Evolutionary conservation across 2,113 vertebrate genomes (phyloP), one percentile per base, ranked within the genome.

Genomic region (Ceyx melanurus): DNA sequence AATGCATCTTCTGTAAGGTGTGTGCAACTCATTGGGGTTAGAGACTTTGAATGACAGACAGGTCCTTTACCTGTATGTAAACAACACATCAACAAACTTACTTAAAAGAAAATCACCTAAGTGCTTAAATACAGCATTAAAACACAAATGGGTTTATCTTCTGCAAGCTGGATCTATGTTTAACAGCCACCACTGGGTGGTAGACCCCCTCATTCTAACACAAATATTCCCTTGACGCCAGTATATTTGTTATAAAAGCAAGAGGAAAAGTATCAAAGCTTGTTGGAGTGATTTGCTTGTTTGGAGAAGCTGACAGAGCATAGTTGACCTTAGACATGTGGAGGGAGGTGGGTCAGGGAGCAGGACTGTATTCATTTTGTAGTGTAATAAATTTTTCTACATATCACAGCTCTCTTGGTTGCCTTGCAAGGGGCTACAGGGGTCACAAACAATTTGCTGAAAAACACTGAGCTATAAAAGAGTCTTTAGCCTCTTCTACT

Each of bases 301-400:
- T 96, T 92, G 82, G 84, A 92, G 71, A 94, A 67, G 75, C 75
- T 93, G 71, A 45, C 40, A 88, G 82, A 91, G 75, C 72, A 80
- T 31, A 85, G 28, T 3, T 91, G 82, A 84, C 83, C 89, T 90
- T 79, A 89, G 54, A n/a, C 15, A 8, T 75, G 42, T 16, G 7
- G 19, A 3, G 4, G 9, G 5, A 7, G 6, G 10, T 15, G 11
- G 22, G 54, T 78, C 84, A 94, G n/a, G 64, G 72, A 94, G 64
- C 84, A 89, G 40, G 23, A 83, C 29, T 53, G 9, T 71, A 66
- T 87, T 89, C 5, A 71, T 90, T 95, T 94, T 82, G 80, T 53
- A 73, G 60, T 77, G 89, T 87, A 94, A 93, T 94, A 95, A 93
- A 92, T 80, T 43, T 95, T 94, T 85, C 79, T 89, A n/a, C 78